Percentiles rank a stretch among this genome's conserved stretches.
These are phyloP conservation scores for Pteronotus mesoamericanus DNA, from an alignment of 2,797 vertebrate species.

Conservation along the genomic window DNA sequence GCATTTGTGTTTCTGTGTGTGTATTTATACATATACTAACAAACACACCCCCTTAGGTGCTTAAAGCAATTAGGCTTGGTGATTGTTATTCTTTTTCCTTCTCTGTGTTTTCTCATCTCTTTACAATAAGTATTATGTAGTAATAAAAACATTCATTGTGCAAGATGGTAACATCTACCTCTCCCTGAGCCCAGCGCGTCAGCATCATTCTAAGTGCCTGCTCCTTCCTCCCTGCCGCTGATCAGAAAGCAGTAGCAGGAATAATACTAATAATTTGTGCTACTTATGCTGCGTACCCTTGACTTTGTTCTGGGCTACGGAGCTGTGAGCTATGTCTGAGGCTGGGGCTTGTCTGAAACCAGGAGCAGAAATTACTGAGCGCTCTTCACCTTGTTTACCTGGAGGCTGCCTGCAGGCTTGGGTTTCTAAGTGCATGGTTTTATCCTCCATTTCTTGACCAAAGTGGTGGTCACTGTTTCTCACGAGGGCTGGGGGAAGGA, in stretches of 20 bases:
- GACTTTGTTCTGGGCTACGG: background rate
- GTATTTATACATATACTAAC: background rate
- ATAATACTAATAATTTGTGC: background rate
- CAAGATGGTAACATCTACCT: background rate
- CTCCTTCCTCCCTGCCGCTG: background rate
- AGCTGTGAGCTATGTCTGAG: background rate
- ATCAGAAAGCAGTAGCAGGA: background rate
- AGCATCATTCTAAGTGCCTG: fast-evolving
- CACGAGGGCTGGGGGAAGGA: background rate
- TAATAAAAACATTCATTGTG: background rate
- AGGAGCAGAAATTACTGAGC: background rate
- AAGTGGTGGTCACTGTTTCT: background rate
- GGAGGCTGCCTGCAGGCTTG: background rate
- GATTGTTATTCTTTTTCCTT: background rate
- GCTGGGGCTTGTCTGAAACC: background rate
- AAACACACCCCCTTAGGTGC: background rate
- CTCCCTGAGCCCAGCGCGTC: background rate
- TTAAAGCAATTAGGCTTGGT: background rate
- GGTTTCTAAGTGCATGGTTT: background rate
- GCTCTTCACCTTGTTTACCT: background rate
- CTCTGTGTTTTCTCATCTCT: background rate
- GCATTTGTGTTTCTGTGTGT: background rate
- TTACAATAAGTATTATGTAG: background rate
- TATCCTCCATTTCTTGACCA: background rate
- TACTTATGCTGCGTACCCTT: background rate